Evolutionary conservation across 2,888 invertebrate species (phyloP).

Genomic region (Pseudolycoriella hygida): DNA sequence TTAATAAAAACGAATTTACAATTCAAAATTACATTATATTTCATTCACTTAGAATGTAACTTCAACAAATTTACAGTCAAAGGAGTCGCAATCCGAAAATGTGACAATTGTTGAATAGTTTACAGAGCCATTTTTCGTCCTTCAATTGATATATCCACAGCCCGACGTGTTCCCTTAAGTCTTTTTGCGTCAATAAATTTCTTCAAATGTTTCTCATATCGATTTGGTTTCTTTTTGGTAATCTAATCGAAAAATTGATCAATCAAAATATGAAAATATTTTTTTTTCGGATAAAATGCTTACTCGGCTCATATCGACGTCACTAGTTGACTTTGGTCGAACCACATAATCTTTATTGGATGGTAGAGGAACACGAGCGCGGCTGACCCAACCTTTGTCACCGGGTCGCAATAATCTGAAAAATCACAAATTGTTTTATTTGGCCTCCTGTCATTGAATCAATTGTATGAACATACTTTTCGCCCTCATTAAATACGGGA

Average conservation of each 20-base stretch:
- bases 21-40: too few relatives aligned
- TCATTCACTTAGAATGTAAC: too few relatives aligned
- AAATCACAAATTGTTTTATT: conserved; percentile 2
- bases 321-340: conserved; percentile 79
- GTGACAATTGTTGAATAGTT: conserved; percentile 11
- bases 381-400: conserved; percentile 85
- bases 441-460: not conserved
- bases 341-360: conserved; percentile 94
- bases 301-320: conserved; percentile 69
- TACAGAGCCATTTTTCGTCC: conserved; percentile 90
- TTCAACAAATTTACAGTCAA: too few relatives aligned
- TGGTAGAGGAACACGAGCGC: conserved; percentile 88
- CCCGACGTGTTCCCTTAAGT: conserved; percentile 58
- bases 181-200: conserved; percentile 75
- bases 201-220: conserved; percentile 86
- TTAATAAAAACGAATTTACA: too few relatives aligned
- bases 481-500: conserved; percentile 33
- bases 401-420: conserved; percentile 66
- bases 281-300: conserved; percentile 15
- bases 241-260: conserved; percentile 29
- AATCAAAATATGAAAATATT: too few relatives aligned
- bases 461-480: conserved; percentile 31
- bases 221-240: conserved; percentile 66
- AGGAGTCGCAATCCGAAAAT: too few relatives aligned
- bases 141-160: conserved; percentile 90